Evolutionary conservation across 1,140 invertebrate species (phyloP), one percentile per base, ranked within the genome.

Genomic region (Trachelipus rathkii): DNA sequence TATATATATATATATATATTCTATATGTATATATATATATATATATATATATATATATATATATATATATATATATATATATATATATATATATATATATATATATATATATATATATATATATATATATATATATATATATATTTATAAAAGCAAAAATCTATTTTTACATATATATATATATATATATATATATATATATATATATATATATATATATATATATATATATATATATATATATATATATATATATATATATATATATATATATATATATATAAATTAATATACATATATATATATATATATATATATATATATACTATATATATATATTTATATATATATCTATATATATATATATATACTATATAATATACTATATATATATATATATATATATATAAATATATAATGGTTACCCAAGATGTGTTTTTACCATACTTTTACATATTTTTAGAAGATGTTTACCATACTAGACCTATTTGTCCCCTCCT

Each of bases 61-160:
- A 33, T 33, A 33, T 33, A 33, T 33, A 33, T 33, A 33, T 33
- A 33, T 33, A 33, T 33, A 33, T 33, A 33, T 60, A 60, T 60
- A 60, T 60, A 60, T 60, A 60, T 60, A n/a, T 60, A 60, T 60
- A 60, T 60, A 60, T 60, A 60, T 60, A 60, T 60, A 60, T 60
- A 60, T 60, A 60, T 60, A 60, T 60, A 60, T 60, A 60, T 60
- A 60, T 60, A 60, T 60, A 60, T 60, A 60, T 60, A 60, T 60
- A 60, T 60, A 60, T 60, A 21, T 60, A 60, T 60, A 60, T 60
- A 60, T 60, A 60, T 60, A 21, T 60, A 60, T 21, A 60, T 60
- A 60, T 60, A 60, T 60, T 3, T 60, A 60, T 60, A 60, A 10
- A n/a, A n/a, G n/a, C n/a, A n/a, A n/a, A n/a, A n/a, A n/a, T n/a